Percentiles rank a stretch among this genome's conserved stretches.
Conservation (phyloP, 2,888 invertebrate genomes). For the Caenorhabditis plicata region DNA sequence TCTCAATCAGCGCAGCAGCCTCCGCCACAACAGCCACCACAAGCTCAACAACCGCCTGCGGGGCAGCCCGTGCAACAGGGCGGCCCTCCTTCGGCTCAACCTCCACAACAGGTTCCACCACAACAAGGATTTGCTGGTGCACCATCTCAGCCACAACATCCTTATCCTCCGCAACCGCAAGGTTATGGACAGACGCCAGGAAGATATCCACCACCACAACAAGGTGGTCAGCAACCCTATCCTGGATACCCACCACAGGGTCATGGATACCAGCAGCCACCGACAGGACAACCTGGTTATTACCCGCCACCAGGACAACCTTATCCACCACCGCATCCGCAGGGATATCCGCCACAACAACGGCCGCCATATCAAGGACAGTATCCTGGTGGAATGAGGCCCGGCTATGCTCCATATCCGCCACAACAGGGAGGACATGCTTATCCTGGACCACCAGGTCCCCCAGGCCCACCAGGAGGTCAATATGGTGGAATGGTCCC, state of each 20-base stretch:
- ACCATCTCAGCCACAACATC: constrained; percentile 7
- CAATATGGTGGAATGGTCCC: constrained; percentile 28
- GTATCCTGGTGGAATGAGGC: constrained; percentile 18
- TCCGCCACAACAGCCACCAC: constrained; percentile 3
- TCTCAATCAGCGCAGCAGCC: constrained; percentile 4
- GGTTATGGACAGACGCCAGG: constrained; percentile 8
- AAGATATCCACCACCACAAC: constrained; percentile 26
- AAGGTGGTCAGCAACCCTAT: constrained; percentile 10
- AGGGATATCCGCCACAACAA: constrained; percentile 28
- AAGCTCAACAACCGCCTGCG: neutral
- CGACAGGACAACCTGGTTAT: constrained; percentile 10
- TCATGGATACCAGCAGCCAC: constrained; percentile 15
- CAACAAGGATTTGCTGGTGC: constrained; percentile 2
- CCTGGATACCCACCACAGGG: constrained; percentile 26
- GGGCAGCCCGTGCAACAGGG: too few species aligned
- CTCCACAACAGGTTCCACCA: constrained; percentile 9
- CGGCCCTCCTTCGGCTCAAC: constrained; percentile 3
- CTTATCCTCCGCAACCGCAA: too few species aligned
- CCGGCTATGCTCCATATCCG: constrained; percentile 6
- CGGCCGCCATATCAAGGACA: constrained; percentile 21
- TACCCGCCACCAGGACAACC: too few species aligned
- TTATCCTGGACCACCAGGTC: constrained; percentile 24
- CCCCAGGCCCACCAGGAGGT: too few species aligned
- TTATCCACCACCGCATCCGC: constrained; percentile 18
- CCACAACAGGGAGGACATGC: constrained; percentile 26